A percentile compares a stretch with the other conserved stretches of the same genome.
These are phyloP conservation scores for Nematostella vectensis DNA, from an alignment of 92 coral and sea anemone species.

Conservation along the genomic window DNA sequence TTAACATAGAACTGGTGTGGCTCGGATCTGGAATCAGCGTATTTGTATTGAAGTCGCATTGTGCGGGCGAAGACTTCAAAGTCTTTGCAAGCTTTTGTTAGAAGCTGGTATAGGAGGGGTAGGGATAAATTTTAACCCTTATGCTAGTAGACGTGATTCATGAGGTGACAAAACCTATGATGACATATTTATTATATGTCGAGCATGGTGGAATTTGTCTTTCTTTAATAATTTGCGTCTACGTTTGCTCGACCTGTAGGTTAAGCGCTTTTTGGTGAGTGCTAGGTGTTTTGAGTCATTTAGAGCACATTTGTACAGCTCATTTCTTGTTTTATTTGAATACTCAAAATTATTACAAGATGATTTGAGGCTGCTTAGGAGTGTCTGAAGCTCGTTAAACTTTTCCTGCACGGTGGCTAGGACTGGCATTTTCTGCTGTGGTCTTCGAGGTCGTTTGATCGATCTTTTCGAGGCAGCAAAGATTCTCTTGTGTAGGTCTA, in stretches of 20 bases:
- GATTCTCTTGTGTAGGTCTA: too few relatives aligned
- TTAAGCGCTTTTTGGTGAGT: too few relatives aligned
- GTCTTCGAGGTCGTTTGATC: too few relatives aligned
- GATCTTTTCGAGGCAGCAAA: too few relatives aligned
- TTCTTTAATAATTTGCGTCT: background rate
- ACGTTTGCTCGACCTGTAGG: background rate
- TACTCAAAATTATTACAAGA: too few relatives aligned
- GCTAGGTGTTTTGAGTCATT: too few relatives aligned
- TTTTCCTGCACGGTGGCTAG: too few relatives aligned
- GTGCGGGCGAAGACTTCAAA: slow-evolving; percentile 12
- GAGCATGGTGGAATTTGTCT: background rate
- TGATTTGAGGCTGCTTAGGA: too few relatives aligned
- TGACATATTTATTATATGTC: slow-evolving; percentile 12
- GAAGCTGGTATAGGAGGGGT: slow-evolving; percentile 10
- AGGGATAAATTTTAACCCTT: slow-evolving; percentile 16
- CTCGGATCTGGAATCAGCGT: slow-evolving; percentile 8
- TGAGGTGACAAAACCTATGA: background rate
- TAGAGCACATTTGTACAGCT: too few relatives aligned
- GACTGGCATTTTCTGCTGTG: too few relatives aligned
- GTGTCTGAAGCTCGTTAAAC: too few relatives aligned
- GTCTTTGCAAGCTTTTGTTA: slow-evolving; percentile 2
- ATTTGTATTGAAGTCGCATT: slow-evolving; percentile 1
- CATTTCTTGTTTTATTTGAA: too few relatives aligned
- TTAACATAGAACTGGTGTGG: slow-evolving; percentile 18
- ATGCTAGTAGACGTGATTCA: slow-evolving; percentile 1